Percentiles rank a stretch among this genome's conserved stretches.
These are phyloP conservation scores for Meliscaeva auricollis DNA, from an alignment of 2,888 invertebrate genomes.

Conservation along the genomic window DNA sequence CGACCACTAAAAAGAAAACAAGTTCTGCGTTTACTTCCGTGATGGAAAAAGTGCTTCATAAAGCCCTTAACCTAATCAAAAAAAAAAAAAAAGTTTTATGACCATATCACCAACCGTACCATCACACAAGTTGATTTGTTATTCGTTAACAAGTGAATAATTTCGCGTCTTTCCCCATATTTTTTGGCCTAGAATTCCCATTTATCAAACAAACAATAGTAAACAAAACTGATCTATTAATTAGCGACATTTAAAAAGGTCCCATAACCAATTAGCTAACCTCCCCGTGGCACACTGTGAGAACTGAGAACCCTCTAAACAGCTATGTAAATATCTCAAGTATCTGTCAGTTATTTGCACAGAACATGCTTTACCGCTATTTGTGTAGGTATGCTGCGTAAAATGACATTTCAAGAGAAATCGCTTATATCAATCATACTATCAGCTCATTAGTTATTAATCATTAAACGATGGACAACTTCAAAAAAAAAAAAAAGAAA, in stretches of 20 bases:
- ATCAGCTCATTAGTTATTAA: constrained; percentile 9
- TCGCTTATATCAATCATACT: constrained; percentile 48
- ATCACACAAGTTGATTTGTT: not conserved
- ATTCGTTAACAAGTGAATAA: constrained; percentile 33
- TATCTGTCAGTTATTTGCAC: constrained; percentile 8
- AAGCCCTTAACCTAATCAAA: constrained; percentile 6
- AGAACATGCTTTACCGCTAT: constrained; percentile 45
- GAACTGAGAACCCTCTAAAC: constrained; percentile 29
- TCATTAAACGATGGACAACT: constrained; percentile 19
- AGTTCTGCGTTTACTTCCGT: constrained; percentile 47
- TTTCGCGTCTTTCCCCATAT: constrained; percentile 37
- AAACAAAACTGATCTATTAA: constrained; percentile 61
- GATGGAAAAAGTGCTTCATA: constrained; percentile 10
- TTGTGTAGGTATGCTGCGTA: not conserved
- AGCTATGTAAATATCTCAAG: constrained; percentile 63
- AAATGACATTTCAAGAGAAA: constrained; percentile 49
- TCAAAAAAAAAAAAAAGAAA: not conserved
- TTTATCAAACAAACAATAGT: constrained; percentile 1
- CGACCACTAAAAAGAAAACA: constrained; percentile 46
- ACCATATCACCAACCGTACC: not conserved
- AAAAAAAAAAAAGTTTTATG: not conserved
- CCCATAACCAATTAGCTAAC: constrained; percentile 61
- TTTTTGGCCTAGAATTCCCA: constrained; percentile 53
- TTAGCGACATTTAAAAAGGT: constrained; percentile 51
- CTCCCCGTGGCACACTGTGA: no score